Evolutionary conservation across 2,888 invertebrate genomes (phyloP).

Genomic region (Protonemura montana): DNA sequence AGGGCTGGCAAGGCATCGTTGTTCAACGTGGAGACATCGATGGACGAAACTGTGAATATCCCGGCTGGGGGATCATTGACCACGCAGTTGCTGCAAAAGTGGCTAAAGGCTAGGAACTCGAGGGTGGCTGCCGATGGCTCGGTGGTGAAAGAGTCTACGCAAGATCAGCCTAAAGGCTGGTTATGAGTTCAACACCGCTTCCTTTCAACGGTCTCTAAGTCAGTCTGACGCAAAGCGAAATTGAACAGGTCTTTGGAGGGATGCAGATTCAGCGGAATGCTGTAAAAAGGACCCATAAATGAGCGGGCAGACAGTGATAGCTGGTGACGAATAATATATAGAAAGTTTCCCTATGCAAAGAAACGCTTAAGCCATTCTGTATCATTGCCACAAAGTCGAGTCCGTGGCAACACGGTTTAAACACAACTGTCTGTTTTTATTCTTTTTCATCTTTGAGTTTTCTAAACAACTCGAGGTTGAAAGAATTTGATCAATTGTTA

Average conservation of each 20-base stretch:
- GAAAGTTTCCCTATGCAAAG: not conserved
- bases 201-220: no score
- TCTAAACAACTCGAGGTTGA: no score
- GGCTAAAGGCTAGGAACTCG: conserved; percentile 47
- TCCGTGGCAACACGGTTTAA: not conserved
- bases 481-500: no score
- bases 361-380: not conserved
- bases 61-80: conserved; percentile 47
- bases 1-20: not conserved
- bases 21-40: conserved; percentile 16
- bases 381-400: not conserved
- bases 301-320: no score
- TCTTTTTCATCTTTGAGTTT: no score
- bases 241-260: no score
- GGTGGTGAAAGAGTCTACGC: not conserved
- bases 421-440: no score
- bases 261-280: no score
- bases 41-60: conserved; percentile 40
- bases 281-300: no score
- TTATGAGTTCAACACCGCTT: not conserved
- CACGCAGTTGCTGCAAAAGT: conserved; percentile 48
- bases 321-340: no score
- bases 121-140: conserved; percentile 34
- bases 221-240: no score
- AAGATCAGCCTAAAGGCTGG: not conserved